Base-by-base conservation (phyloP, 1,140 invertebrate genomes). In the Penaeus vannamei region DNA sequence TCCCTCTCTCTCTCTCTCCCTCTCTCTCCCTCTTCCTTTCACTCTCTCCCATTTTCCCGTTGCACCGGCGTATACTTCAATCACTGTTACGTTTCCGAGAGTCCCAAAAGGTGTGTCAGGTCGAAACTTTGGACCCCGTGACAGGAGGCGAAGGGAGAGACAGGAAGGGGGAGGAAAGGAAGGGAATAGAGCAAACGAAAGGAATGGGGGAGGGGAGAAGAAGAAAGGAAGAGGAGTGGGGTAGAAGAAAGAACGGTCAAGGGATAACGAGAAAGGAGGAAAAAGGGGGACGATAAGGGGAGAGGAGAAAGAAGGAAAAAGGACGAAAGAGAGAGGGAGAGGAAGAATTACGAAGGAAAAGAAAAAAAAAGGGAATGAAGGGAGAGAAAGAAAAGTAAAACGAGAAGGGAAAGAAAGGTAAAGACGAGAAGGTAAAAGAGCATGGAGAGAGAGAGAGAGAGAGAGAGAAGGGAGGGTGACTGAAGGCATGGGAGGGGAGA, bases 271-370 rank as follows among this genome's bases (percentile, higher is more conserved):
- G 10, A 32, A n/a, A 10, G 32, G 29, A 79, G 8, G 0, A 14
- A n/a, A 32, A 12, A 36, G 17, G 29, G 79, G 79, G 26, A 22
- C 8, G 53, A 12, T 12, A 36, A 23, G n/a, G 62, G 83, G 66
- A 14, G 22, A n/a, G 29, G 22, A 26, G n/a, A n/a, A n/a, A 32
- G 22, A 20, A 14, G 0, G 0, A 12, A 79, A 22, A 79, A 14
- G 29, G n/a, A 59, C 20, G 79, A 53, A 46, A 81, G 23, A 12
- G 79, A 77, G 32, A 29, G 29, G 60, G 23, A 85, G 23, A 12
- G 69, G 62, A 72, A 76, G 60, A 64, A 72, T 84, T 64, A 72
- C 20, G 62, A 85, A 66, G 14, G n/a, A 23, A n/a, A 76, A 76
- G 23, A 85, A 53, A 59, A n/a, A n/a, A 46, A n/a, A 80, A n/a